Percentiles rank a stretch among this genome's conserved stretches.
Evolutionary conservation across 1,140 invertebrate species (phyloP).

Genomic region (Galleria mellonella): DNA sequence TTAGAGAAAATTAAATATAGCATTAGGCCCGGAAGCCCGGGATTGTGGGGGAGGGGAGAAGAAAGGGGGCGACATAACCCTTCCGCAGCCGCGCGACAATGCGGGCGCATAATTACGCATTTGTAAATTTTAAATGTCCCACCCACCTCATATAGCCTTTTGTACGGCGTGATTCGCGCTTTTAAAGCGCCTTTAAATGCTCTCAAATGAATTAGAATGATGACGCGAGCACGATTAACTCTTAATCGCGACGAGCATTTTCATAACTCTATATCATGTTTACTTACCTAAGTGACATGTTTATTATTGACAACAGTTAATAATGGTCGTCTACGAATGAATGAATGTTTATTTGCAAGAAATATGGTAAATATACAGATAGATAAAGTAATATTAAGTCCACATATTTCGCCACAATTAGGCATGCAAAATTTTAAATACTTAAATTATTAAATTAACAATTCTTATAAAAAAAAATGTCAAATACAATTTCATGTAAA

Average conservation of each 20-base stretch:
- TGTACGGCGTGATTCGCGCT: constrained; percentile 67
- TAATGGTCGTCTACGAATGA: no score
- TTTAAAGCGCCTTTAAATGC: constrained; percentile 54
- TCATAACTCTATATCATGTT: constrained; percentile 11
- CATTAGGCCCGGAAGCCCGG: constrained; percentile 69
- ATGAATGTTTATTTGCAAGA: no score
- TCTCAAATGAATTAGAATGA: constrained; percentile 58
- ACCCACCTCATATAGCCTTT: constrained; percentile 65
- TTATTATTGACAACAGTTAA: no score
- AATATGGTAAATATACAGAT: no score
- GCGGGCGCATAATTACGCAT: constrained; percentile 73
- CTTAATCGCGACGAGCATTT: constrained; percentile 42
- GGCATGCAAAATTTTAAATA: no score
- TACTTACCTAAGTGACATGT: not conserved
- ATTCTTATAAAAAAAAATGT: no score
- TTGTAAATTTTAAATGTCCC: constrained; percentile 73
- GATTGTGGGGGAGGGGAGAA: constrained; percentile 39
- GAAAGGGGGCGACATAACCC: constrained; percentile 46
- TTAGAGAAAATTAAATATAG: constrained; percentile 74
- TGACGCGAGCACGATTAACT: constrained; percentile 45
- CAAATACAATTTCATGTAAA: no score
- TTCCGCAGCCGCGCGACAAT: constrained; percentile 62
- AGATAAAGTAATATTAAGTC: no score
- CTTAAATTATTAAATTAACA: no score
- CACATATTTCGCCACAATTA: no score